Evolutionary conservation across 1,140 invertebrate species (phyloP), one percentile per base, ranked within the genome.

Genomic region (Triops cancriformis): DNA sequence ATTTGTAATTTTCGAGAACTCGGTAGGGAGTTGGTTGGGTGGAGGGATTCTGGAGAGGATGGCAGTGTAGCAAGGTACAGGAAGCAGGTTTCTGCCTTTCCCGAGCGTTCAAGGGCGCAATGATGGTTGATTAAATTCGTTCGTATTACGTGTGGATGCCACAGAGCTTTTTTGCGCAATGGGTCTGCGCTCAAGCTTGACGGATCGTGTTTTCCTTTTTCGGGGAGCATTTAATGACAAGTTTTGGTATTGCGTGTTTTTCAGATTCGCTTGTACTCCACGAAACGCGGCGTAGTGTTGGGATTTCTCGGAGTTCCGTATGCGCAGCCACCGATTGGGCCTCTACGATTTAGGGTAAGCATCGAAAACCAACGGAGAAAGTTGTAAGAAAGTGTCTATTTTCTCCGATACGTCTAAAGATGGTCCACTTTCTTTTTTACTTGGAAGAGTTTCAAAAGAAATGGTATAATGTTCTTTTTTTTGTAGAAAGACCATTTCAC

Each of bases 261-360:
- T 76, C 73, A 78, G 77, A 73, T 78, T 75, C 73, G 64, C 11
- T 78, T 31, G 31, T 72, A 73, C 28, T 80, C 79, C 9, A 80
- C 73, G 28, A 78, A 78, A 45, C 73, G 77, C 5, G 37, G 73
- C 18, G 76, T 84, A 6, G 87, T 90, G 3, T 88, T 89, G 79
- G 87, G 88, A 2, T 92, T 89, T 82, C 82, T 91, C 73, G 91
- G 91, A 4, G 86, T 91, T 78, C 90, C 90, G 0, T 92, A 92
- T 83, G 91, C 90, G 0, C 85, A 88, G 45, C 84, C 91, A 12
- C 90, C 90, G 0, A 82, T 88, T 10, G 89, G 88, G 0, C 82
- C 85, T 31, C 84, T 91, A 3, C 82, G 91, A 74, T 91, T 91
- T 83, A 82, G 84, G 72, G 86, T 86, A 81, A 82, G 82, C 80